Evolutionary conservation across 2,797 vertebrate species (phyloP).

Genomic region (Melanotaenia pygmaea): DNA sequence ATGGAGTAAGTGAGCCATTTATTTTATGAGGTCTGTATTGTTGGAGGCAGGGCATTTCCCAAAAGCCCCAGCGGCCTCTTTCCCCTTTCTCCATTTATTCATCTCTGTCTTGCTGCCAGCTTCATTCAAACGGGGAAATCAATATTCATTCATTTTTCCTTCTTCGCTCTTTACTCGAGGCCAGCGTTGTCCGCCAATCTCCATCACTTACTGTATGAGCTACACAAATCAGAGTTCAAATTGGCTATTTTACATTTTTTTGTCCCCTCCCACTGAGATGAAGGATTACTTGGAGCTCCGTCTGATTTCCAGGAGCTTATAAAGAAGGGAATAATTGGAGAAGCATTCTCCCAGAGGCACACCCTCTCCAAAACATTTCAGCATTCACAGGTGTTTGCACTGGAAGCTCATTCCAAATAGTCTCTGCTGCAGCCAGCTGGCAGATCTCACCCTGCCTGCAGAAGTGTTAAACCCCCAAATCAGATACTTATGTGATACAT

Average conservation of each 20-base stretch:
- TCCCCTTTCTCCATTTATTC: slow-evolving; percentile 24
- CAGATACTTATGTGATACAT: slow-evolving; percentile 47
- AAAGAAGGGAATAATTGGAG: slow-evolving; percentile 62
- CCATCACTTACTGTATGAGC: slow-evolving; percentile 60
- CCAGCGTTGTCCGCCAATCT: slow-evolving; percentile 59
- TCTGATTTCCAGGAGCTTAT: slow-evolving; percentile 64
- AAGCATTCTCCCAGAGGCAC: slow-evolving; percentile 50
- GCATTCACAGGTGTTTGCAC: slow-evolving; percentile 37
- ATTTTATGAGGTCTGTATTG: slow-evolving; percentile 63
- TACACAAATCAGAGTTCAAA: slow-evolving; percentile 71
- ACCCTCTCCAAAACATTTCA: slow-evolving; percentile 40
- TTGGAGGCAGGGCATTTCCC: slow-evolving; percentile 60
- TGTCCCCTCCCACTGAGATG: slow-evolving; percentile 52
- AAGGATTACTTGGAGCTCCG: slow-evolving; percentile 54
- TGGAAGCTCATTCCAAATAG: slow-evolving; percentile 43
- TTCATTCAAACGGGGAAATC: slow-evolving; percentile 66
- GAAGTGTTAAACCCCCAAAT: slow-evolving; percentile 51
- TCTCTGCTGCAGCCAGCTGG: slow-evolving; percentile 52
- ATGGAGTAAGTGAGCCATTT: slow-evolving; percentile 67
- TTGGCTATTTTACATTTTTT: slow-evolving; percentile 63
- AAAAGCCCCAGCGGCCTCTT: slow-evolving; percentile 22
- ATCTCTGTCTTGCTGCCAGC: slow-evolving; percentile 49
- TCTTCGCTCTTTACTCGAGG: slow-evolving; percentile 49
- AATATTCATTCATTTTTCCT: slow-evolving; percentile 60
- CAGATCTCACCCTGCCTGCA: slow-evolving; percentile 35